Evolutionary conservation across 23 tunicate genomes (phyloP).

Genomic region (Ascidia mentula): DNA sequence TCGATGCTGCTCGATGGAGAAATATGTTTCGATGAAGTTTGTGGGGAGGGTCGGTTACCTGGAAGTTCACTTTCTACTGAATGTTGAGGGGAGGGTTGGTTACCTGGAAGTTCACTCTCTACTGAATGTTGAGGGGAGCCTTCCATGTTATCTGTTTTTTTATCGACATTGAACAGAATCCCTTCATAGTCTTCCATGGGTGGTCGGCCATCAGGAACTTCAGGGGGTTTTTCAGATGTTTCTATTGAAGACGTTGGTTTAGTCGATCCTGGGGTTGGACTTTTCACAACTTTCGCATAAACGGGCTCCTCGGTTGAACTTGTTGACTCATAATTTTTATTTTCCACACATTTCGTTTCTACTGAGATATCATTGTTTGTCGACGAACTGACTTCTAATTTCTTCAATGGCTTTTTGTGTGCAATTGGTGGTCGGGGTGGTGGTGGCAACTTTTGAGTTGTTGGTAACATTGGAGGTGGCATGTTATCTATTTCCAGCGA

Average conservation of each 20-base stretch:
- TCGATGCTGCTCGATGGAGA: neutral
- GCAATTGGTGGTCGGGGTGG: conserved; percentile 31
- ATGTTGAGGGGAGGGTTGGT: neutral
- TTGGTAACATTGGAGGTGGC: neutral
- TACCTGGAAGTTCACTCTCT: neutral
- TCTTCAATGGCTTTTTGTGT: neutral
- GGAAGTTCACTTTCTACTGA: neutral
- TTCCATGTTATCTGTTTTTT: neutral
- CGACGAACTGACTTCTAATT: neutral
- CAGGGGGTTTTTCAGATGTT: conserved; percentile 23
- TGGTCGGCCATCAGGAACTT: conserved; percentile 34
- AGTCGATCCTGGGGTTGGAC: neutral
- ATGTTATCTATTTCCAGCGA: neutral
- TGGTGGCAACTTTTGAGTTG: conserved; percentile 35
- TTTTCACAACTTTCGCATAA: conserved; percentile 10
- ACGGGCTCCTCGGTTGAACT: conserved; percentile 2
- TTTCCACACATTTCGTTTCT: neutral
- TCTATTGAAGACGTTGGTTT: neutral
- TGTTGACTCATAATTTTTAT: too few relatives aligned
- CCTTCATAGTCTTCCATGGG: conserved; percentile 39
- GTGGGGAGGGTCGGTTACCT: neutral
- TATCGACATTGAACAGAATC: neutral
- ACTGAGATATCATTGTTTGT: neutral
- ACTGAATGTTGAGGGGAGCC: neutral
- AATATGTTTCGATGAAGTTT: neutral